Evolutionary conservation across 2,113 vertebrate species (phyloP).

Genomic region (Oreochromis niloticus): DNA sequence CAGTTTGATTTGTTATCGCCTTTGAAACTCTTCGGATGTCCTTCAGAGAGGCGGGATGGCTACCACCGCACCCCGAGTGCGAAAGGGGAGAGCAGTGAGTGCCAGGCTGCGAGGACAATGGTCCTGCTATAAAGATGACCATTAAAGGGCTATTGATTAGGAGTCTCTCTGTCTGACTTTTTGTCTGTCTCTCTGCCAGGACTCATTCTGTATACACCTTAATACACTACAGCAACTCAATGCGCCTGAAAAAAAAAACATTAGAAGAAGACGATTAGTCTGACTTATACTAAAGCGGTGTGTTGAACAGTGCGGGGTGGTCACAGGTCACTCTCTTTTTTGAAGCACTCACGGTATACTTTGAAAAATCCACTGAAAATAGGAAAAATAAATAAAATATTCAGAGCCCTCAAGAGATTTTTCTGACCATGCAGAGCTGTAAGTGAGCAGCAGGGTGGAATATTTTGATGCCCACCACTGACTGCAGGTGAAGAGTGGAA

Average conservation of each 20-base stretch:
- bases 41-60: constrained; percentile 82
- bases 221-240: neutral
- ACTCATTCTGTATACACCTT: neutral
- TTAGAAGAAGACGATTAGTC: neutral
- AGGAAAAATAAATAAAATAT: neutral
- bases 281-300: neutral
- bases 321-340: neutral
- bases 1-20: constrained; percentile 93
- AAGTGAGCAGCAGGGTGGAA: constrained; percentile 12
- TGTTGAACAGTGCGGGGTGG: neutral
- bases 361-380: neutral
- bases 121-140: constrained; percentile 39
- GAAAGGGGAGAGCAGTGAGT: constrained; percentile 50
- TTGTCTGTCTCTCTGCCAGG: constrained; percentile 19
- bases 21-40: constrained; percentile 92
- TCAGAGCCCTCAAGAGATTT: neutral
- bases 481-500: constrained; percentile 24
- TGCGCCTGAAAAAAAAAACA: neutral
- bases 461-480: constrained; percentile 12
- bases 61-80: constrained; percentile 38
- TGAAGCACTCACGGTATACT: neutral
- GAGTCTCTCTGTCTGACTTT: constrained; percentile 37
- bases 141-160: constrained; percentile 44
- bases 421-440: constrained; percentile 6
- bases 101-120: constrained; percentile 16